phyloP scores from a whole-genome alignment of 2,113 vertebrate genomes.

The Sialia sialis region DNA sequence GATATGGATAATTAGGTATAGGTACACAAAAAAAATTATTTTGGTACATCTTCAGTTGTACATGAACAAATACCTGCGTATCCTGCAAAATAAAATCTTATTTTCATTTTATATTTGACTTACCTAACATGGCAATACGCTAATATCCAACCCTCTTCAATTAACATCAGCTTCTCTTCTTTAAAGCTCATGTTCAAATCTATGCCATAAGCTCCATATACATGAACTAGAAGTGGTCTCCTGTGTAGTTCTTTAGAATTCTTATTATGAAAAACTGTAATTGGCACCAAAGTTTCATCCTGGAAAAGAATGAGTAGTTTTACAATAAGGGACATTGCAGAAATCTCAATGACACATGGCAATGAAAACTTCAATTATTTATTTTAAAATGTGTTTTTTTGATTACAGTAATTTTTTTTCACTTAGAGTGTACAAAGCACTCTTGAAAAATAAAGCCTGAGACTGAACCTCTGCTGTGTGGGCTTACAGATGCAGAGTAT shows the following conservation, averaged over 20 bases:
- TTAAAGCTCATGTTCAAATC: constrained; percentile 90
- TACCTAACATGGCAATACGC: constrained; percentile 97
- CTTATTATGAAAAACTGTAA: constrained; percentile 85
- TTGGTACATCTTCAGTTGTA: not conserved
- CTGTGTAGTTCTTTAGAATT: constrained; percentile 69
- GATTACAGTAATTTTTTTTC: constrained; percentile 69
- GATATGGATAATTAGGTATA: not conserved
- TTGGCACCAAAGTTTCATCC: constrained; percentile 88
- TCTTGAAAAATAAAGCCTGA: constrained; percentile 58
- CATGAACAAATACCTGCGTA: not conserved
- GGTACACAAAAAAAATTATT: not conserved
- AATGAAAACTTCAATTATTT: constrained; percentile 70
- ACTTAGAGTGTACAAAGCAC: constrained; percentile 55
- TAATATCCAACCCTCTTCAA: constrained; percentile 91
- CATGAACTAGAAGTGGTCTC: constrained; percentile 87
- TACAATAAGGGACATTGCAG: constrained; percentile 57
- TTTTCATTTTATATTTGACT: constrained; percentile 11
- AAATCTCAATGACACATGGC: constrained; percentile 55
- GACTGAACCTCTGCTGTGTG: constrained; percentile 55
- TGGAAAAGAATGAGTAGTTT: constrained; percentile 70
- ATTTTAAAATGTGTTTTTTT: constrained; percentile 62
- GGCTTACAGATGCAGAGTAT: constrained; percentile 18
- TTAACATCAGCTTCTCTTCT: constrained; percentile 84
- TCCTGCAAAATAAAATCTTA: not conserved
- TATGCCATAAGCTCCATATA: constrained; percentile 94